phyloP scores from a whole-genome alignment of 2,113 vertebrate genomes.

The Syrmaticus mikado region DNA sequence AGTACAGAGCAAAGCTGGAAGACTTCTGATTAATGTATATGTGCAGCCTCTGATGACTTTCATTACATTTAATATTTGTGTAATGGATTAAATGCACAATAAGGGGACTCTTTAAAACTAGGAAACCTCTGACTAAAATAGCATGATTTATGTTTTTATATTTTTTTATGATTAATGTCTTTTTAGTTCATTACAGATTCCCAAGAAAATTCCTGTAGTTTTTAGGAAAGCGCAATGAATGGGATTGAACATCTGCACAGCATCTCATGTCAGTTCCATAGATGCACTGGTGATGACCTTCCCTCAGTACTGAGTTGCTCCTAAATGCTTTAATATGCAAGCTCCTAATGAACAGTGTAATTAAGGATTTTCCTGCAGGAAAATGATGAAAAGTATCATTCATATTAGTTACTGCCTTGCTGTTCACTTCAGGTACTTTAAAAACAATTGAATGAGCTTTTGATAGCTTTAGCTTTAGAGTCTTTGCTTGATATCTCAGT shows the following conservation, averaged over 20 bases:
- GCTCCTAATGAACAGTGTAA: not conserved
- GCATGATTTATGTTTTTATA: not conserved
- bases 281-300: not conserved
- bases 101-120: not conserved
- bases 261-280: not conserved
- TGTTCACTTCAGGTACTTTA: not conserved
- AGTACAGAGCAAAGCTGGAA: not conserved
- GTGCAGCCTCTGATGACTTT: not conserved
- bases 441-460: not conserved
- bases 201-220: not conserved
- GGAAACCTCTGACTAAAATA: not conserved
- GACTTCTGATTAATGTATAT: not conserved
- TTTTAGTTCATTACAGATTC: not conserved
- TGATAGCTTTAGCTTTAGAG: not conserved
- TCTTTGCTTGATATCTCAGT: not conserved
- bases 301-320: not conserved
- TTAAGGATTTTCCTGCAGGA: not conserved
- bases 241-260: not conserved
- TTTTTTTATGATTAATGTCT: not conserved
- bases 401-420: not conserved
- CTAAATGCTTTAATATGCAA: not conserved
- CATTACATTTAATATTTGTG: not conserved
- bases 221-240: not conserved
- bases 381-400: not conserved
- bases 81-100: not conserved